phyloP scores from a whole-genome alignment of 2,113 vertebrate genomes.

The Psilopogon haemacephalus region DNA sequence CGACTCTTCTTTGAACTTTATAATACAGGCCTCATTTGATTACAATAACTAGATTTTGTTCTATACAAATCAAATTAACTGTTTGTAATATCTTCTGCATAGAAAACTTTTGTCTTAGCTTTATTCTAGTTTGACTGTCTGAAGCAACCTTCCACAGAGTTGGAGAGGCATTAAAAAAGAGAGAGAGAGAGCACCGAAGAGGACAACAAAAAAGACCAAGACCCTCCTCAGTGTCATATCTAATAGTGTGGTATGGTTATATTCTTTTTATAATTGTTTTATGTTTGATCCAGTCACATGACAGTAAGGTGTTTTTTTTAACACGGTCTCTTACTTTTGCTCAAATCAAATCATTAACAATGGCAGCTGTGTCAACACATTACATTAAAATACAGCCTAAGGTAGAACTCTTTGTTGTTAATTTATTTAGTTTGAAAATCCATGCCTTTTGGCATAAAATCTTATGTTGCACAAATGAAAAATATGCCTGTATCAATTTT shows the following conservation, averaged over 20 bases:
- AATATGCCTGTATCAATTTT: background rate
- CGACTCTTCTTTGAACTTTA: background rate
- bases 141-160: background rate
- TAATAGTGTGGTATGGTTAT: background rate
- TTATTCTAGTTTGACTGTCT: background rate
- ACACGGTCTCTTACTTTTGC: background rate
- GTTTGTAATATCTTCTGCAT: background rate
- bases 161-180: background rate
- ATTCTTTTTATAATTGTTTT: background rate
- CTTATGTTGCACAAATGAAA: background rate
- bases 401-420: background rate
- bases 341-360: background rate
- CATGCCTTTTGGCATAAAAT: background rate
- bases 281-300: background rate
- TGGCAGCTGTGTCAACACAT: background rate
- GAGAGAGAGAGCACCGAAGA: too few species aligned
- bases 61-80: background rate
- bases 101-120: background rate
- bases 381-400: background rate
- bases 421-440: background rate
- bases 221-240: background rate
- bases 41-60: background rate
- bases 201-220: background rate
- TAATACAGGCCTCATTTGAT: background rate
- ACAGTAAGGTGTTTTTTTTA: background rate